phyloP scores from a whole-genome alignment of 2,113 vertebrate genomes.

The Rallus limicola region DNA sequence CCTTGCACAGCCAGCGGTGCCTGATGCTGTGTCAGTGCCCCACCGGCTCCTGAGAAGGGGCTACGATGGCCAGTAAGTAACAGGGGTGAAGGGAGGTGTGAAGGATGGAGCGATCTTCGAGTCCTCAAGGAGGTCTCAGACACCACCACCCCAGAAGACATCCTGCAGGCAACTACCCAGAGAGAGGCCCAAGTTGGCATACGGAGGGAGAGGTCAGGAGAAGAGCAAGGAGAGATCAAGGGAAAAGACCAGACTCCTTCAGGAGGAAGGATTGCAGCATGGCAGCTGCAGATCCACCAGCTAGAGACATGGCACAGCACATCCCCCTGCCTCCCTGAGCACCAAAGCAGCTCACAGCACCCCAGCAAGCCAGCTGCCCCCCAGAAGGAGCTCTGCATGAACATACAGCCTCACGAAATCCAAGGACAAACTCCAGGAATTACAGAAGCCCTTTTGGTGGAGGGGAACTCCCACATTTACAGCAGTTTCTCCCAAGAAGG shows the following conservation, averaged over 20 bases:
- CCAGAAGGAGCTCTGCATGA: neutral
- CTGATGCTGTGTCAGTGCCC: neutral
- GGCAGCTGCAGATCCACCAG: neutral
- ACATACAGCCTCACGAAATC: neutral
- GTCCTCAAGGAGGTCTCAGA: neutral
- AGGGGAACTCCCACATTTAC: neutral
- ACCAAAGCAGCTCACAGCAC: neutral
- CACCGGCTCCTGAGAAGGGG: accelerated
- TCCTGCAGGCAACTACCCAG: neutral
- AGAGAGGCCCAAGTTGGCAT: neutral
- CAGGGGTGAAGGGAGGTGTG: neutral
- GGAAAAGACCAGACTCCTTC: neutral
- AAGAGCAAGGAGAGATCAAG: neutral
- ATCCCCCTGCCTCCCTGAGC: neutral
- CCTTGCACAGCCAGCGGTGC: neutral
- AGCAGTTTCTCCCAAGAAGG: neutral
- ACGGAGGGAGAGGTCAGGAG: neutral
- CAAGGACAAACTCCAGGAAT: neutral
- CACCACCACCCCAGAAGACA: neutral
- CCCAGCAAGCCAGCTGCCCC: neutral
- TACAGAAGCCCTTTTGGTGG: neutral
- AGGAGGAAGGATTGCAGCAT: neutral
- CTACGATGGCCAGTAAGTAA: neutral
- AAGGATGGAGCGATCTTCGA: neutral
- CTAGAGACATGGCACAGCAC: neutral